Evolutionary conservation across 2,888 invertebrate genomes (phyloP).

Genomic region (Pollenia amentaria): DNA sequence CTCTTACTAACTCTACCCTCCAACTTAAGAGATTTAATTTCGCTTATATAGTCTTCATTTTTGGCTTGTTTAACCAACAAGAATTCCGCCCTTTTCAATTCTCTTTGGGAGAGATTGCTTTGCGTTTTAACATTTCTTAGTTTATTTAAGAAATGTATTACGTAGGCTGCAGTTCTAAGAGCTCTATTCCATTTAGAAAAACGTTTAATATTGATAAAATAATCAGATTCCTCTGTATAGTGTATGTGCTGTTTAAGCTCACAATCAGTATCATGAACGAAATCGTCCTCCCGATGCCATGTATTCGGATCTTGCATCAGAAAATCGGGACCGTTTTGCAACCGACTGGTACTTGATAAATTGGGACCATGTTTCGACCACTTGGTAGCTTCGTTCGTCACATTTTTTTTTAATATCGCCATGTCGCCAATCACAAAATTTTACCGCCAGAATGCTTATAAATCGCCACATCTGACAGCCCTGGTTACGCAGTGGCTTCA

Average conservation of each 20-base stretch:
- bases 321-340: too few species aligned
- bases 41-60: conserved; percentile 30
- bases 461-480: too few species aligned
- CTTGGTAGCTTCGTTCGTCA: conserved; percentile 37
- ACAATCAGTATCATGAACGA: conserved; percentile 7
- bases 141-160: conserved; percentile 29
- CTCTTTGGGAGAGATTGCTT: conserved; percentile 14
- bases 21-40: conserved; percentile 19
- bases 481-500: too few species aligned
- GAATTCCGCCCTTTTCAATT: conserved; percentile 27
- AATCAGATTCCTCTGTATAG: neutral
- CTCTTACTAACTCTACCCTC: neutral
- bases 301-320: too few species aligned
- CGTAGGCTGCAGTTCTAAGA: conserved; percentile 12
- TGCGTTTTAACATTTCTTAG: neutral
- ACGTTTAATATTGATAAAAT: conserved; percentile 10
- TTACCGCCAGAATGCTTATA: too few species aligned
- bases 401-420: too few species aligned
- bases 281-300: neutral
- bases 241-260: conserved; percentile 29
- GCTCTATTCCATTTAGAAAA: conserved; percentile 42
- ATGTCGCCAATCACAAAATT: too few species aligned
- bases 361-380: conserved; percentile 23
- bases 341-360: conserved; percentile 32
- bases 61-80: conserved; percentile 30